A percentile compares a stretch with the other conserved stretches of the same genome.
Conservation (phyloP, 2,797 vertebrate species). For the Xiphophorus birchmanni region DNA sequence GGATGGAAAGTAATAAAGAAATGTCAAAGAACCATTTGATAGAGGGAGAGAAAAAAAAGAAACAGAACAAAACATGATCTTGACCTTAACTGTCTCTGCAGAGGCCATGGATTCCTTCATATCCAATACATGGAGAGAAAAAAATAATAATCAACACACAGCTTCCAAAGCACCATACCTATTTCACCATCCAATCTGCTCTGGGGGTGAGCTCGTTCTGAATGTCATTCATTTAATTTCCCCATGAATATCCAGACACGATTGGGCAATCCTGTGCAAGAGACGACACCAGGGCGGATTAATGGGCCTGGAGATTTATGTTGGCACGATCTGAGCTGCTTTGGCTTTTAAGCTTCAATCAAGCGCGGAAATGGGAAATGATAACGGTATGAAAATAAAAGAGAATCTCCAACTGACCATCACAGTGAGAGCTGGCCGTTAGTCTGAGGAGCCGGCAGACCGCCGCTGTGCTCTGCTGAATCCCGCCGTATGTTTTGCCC, state of each 20-base stretch:
- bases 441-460: constrained; percentile 53
- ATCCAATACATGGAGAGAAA: constrained; percentile 39
- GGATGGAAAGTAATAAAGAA: background rate
- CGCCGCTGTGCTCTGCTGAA: constrained; percentile 48
- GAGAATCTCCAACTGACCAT: constrained; percentile 83
- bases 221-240: constrained; percentile 83
- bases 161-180: constrained; percentile 56
- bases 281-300: constrained; percentile 78
- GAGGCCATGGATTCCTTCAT: constrained; percentile 54
- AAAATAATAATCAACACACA: constrained; percentile 69
- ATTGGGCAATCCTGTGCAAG: constrained; percentile 74
- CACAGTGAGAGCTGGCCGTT: constrained; percentile 74
- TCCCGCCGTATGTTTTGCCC: constrained; percentile 62
- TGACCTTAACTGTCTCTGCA: constrained; percentile 64
- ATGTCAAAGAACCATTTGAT: background rate
- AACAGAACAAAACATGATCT: constrained; percentile 22
- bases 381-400: constrained; percentile 82
- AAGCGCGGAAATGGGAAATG: constrained; percentile 81
- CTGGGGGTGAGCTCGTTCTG: constrained; percentile 49
- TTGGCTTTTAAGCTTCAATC: constrained; percentile 85
- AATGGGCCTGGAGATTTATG: constrained; percentile 84
- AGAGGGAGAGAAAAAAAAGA: background rate
- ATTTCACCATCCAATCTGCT: constrained; percentile 72
- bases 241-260: constrained; percentile 73
- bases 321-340: constrained; percentile 84